phyloP scores from a whole-genome alignment of 2,113 vertebrate species.

The Podarcis cretensis region DNA sequence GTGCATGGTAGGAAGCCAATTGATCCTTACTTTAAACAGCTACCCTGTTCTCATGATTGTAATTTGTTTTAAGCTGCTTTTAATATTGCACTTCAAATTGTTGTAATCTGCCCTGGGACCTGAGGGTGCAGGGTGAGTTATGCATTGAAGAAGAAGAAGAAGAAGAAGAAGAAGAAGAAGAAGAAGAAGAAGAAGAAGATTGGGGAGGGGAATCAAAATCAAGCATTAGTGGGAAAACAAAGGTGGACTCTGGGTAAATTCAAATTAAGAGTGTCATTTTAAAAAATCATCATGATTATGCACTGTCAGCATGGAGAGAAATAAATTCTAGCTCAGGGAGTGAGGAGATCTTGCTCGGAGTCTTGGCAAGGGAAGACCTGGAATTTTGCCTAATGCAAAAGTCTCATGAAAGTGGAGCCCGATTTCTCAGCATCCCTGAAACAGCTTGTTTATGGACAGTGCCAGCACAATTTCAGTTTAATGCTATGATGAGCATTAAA shows the following conservation, averaged over 20 bases:
- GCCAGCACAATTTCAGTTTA: background rate
- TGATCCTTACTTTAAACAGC: background rate
- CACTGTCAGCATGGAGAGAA: conserved; percentile 5
- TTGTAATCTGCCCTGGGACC: too few species aligned
- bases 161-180: background rate
- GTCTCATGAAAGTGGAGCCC: background rate
- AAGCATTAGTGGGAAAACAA: background rate
- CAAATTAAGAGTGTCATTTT: conserved; percentile 5
- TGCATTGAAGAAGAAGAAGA: too few species aligned
- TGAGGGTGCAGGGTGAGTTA: too few species aligned
- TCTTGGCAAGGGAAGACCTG: conserved; percentile 3
- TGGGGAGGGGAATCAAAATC: background rate
- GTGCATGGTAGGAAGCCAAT: background rate
- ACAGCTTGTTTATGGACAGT: background rate
- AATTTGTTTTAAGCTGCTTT: too few species aligned
- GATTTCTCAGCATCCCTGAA: background rate
- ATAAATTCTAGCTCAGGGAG: background rate
- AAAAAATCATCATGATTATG: conserved; percentile 1
- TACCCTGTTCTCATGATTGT: too few species aligned
- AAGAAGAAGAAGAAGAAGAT: too few species aligned
- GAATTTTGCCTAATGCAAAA: background rate
- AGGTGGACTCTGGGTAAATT: conserved; percentile 2
- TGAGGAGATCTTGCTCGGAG: background rate
- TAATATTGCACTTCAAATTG: too few species aligned
- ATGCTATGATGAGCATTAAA: background rate